Evolutionary conservation across 2,113 vertebrate species (phyloP).

Genomic region (Podocnemis expansa): DNA sequence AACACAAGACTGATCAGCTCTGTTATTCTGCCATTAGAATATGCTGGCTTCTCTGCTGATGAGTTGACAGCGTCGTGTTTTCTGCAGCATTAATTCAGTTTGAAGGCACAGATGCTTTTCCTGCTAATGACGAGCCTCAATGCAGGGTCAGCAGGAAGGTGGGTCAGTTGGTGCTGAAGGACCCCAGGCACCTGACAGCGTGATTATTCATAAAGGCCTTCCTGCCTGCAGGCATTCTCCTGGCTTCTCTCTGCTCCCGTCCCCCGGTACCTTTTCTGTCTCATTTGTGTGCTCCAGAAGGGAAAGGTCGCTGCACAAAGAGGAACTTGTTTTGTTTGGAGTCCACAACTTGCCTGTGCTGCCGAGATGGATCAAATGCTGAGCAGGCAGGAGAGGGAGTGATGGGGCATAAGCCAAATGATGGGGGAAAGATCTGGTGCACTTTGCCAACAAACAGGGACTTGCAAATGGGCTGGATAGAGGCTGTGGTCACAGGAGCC

Average conservation of each 20-base stretch:
- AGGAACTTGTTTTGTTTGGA: background rate
- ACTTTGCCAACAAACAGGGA: background rate
- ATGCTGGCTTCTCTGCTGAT: background rate
- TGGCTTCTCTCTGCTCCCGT: background rate
- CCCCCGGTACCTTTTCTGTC: too few relatives aligned
- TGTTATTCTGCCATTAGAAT: background rate
- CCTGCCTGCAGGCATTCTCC: background rate
- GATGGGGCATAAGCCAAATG: background rate
- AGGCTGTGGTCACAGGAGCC: background rate
- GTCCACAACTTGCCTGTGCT: background rate
- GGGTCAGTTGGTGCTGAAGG: background rate
- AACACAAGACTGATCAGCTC: background rate
- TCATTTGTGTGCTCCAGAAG: background rate
- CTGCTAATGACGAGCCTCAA: background rate
- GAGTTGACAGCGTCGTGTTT: background rate
- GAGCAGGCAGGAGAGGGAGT: background rate
- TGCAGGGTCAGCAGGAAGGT: background rate
- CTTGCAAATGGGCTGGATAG: background rate
- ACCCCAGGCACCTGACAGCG: background rate
- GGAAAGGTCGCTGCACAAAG: background rate
- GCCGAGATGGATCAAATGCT: background rate
- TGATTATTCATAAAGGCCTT: background rate
- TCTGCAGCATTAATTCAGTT: background rate
- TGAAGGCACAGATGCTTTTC: conserved; percentile 2
- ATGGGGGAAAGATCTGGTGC: background rate